These are phyloP conservation scores for Drosophila sulfurigaster DNA, from an alignment of 1,140 invertebrate genomes.

Conservation along the genomic window DNA sequence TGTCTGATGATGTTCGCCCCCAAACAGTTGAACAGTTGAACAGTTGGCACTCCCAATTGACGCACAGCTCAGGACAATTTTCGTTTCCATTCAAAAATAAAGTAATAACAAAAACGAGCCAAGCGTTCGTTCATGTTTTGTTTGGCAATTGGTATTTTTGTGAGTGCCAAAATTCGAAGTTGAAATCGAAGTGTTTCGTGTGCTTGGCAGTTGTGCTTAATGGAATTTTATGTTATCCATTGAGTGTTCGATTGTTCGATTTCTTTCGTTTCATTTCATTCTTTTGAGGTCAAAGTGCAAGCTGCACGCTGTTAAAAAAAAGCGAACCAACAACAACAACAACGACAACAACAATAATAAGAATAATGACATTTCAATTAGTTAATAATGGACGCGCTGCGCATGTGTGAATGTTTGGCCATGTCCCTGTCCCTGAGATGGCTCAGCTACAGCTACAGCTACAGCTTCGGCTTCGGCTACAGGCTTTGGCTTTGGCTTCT, in stretches of 20 bases:
- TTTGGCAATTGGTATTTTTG: neutral
- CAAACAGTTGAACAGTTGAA: neutral
- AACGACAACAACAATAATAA: conserved; percentile 45
- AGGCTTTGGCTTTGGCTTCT: conserved; percentile 7
- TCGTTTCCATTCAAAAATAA: conserved; percentile 13
- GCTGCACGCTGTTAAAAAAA: conserved; percentile 35
- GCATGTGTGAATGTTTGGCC: conserved; percentile 61
- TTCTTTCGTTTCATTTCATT: conserved; percentile 16
- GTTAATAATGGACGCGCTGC: conserved; percentile 69
- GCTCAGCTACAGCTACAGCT: conserved; percentile 12
- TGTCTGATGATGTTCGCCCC: conserved; percentile 52
- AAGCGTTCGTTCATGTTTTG: neutral
- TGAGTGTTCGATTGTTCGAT: conserved; percentile 56
- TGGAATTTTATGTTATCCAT: conserved; percentile 73
- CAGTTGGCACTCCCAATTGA: conserved; percentile 48
- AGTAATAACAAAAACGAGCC: conserved; percentile 23
- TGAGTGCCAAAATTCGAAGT: neutral
- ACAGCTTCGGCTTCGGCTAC: conserved; percentile 4
- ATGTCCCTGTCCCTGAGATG: conserved; percentile 67
- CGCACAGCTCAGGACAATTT: conserved; percentile 5
- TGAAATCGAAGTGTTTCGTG: conserved; percentile 66
- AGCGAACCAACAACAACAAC: conserved; percentile 6
- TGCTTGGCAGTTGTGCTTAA: conserved; percentile 74
- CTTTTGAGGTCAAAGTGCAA: conserved; percentile 78
- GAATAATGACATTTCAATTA: conserved; percentile 74